A percentile compares a stretch with the other conserved stretches of the same genome.
Evolutionary conservation across 2,888 invertebrate genomes (phyloP).

Genomic region (Anagyrus pseudococci): DNA sequence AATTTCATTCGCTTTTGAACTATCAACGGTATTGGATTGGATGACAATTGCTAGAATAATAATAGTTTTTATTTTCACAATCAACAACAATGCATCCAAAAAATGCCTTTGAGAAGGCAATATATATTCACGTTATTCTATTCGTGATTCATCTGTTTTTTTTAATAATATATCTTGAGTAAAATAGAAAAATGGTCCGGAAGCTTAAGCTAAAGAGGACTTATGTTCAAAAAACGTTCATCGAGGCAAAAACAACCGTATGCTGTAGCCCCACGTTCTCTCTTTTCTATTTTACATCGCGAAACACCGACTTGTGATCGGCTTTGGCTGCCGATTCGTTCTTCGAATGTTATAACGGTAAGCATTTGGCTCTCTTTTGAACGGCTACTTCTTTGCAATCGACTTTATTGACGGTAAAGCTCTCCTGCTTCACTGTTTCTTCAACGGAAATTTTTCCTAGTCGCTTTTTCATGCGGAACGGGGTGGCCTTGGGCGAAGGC

Average conservation of each 20-base stretch:
- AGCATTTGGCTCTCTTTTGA: slow-evolving; percentile 58
- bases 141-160: slow-evolving; percentile 10
- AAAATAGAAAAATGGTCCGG: slow-evolving; percentile 42
- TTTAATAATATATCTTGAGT: slow-evolving; percentile 17
- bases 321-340: slow-evolving; percentile 1
- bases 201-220: slow-evolving; percentile 34
- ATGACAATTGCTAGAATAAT: slow-evolving; percentile 26
- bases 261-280: background rate
- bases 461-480: slow-evolving; percentile 57
- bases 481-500: slow-evolving; percentile 54
- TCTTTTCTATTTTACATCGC: background rate
- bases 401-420: slow-evolving; percentile 50
- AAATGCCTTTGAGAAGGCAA: slow-evolving; percentile 3
- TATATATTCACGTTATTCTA: slow-evolving; percentile 24
- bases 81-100: slow-evolving; percentile 32
- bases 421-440: slow-evolving; percentile 57
- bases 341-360: slow-evolving; percentile 55
- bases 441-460: slow-evolving; percentile 58
- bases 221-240: slow-evolving; percentile 4
- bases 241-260: background rate
- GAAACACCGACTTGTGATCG: background rate
- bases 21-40: slow-evolving; percentile 6
- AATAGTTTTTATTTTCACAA: slow-evolving; percentile 31
- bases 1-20: slow-evolving; percentile 14
- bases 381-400: slow-evolving; percentile 50